Evolutionary conservation across 2,888 invertebrate species (phyloP).

Genomic region (Teleogryllus oceanicus): DNA sequence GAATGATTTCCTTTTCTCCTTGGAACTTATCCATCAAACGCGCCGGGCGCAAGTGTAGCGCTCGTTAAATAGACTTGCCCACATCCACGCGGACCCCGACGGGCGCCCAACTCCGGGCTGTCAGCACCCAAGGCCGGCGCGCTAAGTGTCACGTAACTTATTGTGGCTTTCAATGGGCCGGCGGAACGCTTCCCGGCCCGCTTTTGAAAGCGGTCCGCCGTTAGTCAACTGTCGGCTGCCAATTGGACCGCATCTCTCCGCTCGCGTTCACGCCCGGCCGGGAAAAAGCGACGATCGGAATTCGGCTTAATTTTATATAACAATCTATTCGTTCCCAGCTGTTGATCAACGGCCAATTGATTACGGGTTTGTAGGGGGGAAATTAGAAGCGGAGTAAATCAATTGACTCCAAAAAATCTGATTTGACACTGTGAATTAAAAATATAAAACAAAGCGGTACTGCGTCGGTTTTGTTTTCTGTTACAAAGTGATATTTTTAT

Average conservation of each 20-base stretch:
- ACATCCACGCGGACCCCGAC: too few relatives aligned
- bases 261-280: not conserved
- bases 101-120: not conserved
- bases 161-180: not conserved
- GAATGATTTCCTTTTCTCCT: too few relatives aligned
- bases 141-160: not conserved
- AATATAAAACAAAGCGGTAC: not conserved
- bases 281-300: not conserved
- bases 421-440: not conserved
- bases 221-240: conserved; percentile 1
- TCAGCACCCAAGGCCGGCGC: not conserved
- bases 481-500: not conserved
- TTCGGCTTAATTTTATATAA: conserved; percentile 18
- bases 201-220: not conserved
- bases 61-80: too few relatives aligned
- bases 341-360: conserved; percentile 5
- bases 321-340: conserved; percentile 18
- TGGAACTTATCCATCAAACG: too few relatives aligned
- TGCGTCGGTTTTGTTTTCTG: not conserved
- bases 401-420: not conserved
- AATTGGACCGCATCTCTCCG: not conserved
- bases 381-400: not conserved
- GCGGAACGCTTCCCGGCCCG: not conserved
- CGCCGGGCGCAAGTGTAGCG: too few relatives aligned
- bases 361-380: not conserved